Evolutionary conservation across 1,140 invertebrate genomes (phyloP).

Genomic region (Asbolus verrucosus): DNA sequence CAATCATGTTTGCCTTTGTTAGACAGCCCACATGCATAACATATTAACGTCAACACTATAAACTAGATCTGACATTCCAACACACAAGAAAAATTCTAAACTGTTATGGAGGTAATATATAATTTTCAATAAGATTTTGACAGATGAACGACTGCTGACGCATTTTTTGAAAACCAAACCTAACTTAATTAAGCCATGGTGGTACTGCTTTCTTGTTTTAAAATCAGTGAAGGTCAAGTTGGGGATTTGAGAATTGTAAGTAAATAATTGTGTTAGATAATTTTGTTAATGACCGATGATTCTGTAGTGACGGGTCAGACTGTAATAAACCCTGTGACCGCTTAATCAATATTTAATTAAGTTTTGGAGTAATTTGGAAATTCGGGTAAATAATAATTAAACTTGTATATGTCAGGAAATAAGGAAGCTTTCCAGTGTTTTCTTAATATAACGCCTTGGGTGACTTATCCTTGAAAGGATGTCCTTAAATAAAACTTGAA

Average conservation of each 20-base stretch:
- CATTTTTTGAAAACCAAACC: no score
- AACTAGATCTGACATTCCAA: no score
- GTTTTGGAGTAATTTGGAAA: not conserved
- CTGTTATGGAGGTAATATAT: no score
- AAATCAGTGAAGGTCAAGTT: not conserved
- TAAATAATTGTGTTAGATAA: no score
- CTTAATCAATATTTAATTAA: slow-evolving; percentile 6
- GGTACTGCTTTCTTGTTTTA: no score
- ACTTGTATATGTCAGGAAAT: not conserved
- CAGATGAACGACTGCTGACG: no score
- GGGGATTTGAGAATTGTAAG: no score
- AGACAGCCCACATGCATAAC: slow-evolving; percentile 23
- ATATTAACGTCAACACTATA: slow-evolving; percentile 27
- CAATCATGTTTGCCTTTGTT: slow-evolving; percentile 30
- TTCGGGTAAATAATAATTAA: not conserved
- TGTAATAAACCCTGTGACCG: not conserved
- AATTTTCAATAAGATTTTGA: no score
- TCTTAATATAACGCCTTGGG: not conserved
- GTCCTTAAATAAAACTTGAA: slow-evolving; percentile 29
- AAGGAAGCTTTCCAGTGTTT: slow-evolving; percentile 2
- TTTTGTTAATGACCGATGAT: no score
- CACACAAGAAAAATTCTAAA: no score
- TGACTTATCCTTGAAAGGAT: slow-evolving; percentile 5
- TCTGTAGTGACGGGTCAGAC: no score
- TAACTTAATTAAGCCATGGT: no score